phyloP scores from a whole-genome alignment of 2,888 invertebrate species.

The Linnaemya tessellans region DNA sequence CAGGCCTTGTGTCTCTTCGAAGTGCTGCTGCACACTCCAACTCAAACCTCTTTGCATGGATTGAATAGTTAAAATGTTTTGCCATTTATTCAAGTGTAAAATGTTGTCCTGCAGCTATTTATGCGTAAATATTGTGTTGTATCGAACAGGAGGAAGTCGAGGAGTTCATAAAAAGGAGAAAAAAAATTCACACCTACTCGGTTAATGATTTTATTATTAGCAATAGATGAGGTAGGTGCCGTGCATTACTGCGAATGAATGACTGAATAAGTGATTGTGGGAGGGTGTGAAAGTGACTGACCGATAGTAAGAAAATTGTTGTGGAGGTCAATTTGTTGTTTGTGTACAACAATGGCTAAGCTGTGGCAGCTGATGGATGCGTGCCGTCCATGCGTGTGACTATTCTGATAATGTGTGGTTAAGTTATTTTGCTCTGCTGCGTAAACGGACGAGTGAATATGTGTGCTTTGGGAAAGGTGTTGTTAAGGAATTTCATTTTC shows the following conservation, averaged over 20 bases:
- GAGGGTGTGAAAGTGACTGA: constrained; percentile 4
- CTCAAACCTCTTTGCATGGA: not conserved
- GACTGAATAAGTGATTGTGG: not conserved
- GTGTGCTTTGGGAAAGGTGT: constrained; percentile 56
- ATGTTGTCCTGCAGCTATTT: constrained; percentile 73
- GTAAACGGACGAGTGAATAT: constrained; percentile 26
- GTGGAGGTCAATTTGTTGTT: constrained; percentile 27
- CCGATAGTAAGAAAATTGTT: constrained; percentile 12
- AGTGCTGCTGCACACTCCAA: not conserved
- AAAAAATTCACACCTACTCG: constrained; percentile 68
- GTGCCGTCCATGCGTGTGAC: constrained; percentile 59
- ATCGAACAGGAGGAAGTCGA: not conserved
- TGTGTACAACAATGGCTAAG: not conserved
- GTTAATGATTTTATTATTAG: constrained; percentile 66
- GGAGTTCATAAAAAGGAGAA: constrained; percentile 43
- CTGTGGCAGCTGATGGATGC: constrained; percentile 29
- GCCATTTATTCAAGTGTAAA: constrained; percentile 70
- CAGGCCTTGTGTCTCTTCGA: constrained; percentile 28
- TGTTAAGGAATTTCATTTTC: constrained; percentile 81
- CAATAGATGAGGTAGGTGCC: constrained; percentile 48
- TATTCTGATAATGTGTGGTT: constrained; percentile 53
- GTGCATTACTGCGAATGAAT: constrained; percentile 16
- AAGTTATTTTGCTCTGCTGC: constrained; percentile 41
- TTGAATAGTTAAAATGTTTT: constrained; percentile 70
- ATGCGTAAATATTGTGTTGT: constrained; percentile 68